Percentiles rank a stretch among this genome's conserved stretches.
These are phyloP conservation scores for Etheostoma spectabile DNA, from an alignment of 2,113 vertebrate genomes.

Conservation along the genomic window DNA sequence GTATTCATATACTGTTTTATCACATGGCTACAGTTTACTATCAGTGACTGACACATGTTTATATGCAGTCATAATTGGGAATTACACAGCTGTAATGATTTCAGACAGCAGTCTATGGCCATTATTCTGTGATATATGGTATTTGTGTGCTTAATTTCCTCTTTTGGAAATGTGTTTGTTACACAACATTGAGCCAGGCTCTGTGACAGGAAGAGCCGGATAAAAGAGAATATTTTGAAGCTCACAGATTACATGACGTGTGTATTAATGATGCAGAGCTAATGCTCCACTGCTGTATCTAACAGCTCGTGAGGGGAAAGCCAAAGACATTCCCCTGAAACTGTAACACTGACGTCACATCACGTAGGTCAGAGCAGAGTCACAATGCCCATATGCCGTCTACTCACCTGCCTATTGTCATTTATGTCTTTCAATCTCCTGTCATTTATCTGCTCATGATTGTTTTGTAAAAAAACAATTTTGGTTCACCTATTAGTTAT, in stretches of 20 bases:
- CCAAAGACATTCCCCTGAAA: conserved; percentile 4
- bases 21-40: neutral
- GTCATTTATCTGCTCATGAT: neutral
- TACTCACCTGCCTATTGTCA: neutral
- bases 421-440: neutral
- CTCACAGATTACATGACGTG: neutral
- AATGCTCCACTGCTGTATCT: neutral
- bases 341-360: conserved; percentile 35
- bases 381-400: neutral
- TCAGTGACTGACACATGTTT: neutral
- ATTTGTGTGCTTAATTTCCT: neutral
- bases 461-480: neutral
- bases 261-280: neutral
- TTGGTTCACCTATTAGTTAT: neutral
- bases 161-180: conserved; percentile 13
- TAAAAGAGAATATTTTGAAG: neutral
- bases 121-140: neutral
- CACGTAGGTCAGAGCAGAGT: conserved; percentile 34
- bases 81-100: conserved; percentile 8
- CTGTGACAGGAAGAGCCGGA: conserved; percentile 5
- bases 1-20: neutral
- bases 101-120: neutral
- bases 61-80: neutral
- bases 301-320: neutral
- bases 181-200: neutral